Base-by-base conservation (phyloP, 2,113 vertebrate genomes). In the Rhinolophus ferrumequinum region DNA sequence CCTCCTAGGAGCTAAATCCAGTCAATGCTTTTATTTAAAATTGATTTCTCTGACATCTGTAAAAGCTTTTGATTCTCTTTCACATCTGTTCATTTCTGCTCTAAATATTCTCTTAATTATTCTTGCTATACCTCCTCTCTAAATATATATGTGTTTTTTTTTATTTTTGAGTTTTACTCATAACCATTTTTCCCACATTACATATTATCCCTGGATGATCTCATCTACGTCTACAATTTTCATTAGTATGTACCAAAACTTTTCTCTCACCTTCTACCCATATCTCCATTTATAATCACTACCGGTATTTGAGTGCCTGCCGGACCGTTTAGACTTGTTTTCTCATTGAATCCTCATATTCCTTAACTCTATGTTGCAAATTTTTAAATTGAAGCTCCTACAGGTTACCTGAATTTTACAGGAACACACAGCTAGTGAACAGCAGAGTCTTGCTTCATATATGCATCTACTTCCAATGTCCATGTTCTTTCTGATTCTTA, bases 111-210 rank as follows among this genome's bases (percentile, higher is more conserved):
- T 76, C 47, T 82, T 44, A n/a, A 56, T 84, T 77, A 12, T 96
- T 88, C 58, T 90, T 96, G 12, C 19, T 69, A 0, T 84, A 66
- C 15, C 14, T 66, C 16, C 35, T 79, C n/a, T 72, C 79, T 82
- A 86, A 91, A 79, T 88, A 56, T 15, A 52, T 52, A 13, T 52
- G 15, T 54, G 18, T 54, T 82, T 92, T 83, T 38, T 35, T 84
- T 35, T 81, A 22, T 87, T 94, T 94, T 54, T 94, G 26, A 62
- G 19, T 62, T 94, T 79, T 95, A 86, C 38, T 95, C 6, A 70
- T 47, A 93, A 41, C n/a, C n/a, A 54, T 52, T 50, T 93, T 82
- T 81, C 11, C 80, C n/a, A 85, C 5, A 85, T 1, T 67, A 1
- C 24, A 26, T 73, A 24, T 92, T 41, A 18, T 93, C 28, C 35